A percentile compares a stretch with the other conserved stretches of the same genome.
These are phyloP conservation scores for Gymnosoma rotundatum DNA, from an alignment of 2,888 invertebrate genomes.

Conservation along the genomic window DNA sequence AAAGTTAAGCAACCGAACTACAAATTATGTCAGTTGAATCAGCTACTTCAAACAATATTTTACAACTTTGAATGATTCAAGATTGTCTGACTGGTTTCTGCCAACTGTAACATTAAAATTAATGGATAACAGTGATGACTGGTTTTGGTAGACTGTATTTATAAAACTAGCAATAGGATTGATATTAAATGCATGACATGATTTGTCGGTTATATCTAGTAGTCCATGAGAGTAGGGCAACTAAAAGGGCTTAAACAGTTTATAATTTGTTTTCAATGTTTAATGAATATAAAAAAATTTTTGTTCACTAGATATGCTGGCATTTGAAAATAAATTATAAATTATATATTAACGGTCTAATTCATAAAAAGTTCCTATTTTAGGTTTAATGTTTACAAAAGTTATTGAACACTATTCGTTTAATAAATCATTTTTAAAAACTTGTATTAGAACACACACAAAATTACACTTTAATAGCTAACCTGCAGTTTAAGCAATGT, in stretches of 20 bases:
- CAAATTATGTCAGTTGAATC: slow-evolving; percentile 54
- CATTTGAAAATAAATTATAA: no score
- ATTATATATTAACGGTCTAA: no score
- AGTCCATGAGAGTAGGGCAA: background rate
- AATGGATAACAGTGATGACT: slow-evolving; percentile 28
- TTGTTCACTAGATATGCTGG: no score
- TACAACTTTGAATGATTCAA: background rate
- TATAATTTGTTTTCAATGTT: background rate
- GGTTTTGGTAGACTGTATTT: slow-evolving; percentile 2
- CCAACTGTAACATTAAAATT: slow-evolving; percentile 10
- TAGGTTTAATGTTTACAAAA: no score
- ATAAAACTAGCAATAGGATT: background rate
- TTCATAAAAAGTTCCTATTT: no score
- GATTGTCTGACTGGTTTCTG: slow-evolving; percentile 36
- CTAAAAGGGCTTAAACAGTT: background rate
- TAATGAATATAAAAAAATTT: slow-evolving; percentile 1
- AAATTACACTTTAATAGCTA: no score
- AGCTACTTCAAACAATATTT: slow-evolving; percentile 24
- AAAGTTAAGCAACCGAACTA: slow-evolving; percentile 34
- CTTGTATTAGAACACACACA: no score
- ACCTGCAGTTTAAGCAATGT: no score
- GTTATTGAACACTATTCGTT: no score
- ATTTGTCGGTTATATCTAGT: background rate
- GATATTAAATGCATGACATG: background rate
- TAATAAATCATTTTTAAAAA: no score